Evolutionary conservation across 2,888 invertebrate species (phyloP).

Genomic region (Andrena trimmerana): DNA sequence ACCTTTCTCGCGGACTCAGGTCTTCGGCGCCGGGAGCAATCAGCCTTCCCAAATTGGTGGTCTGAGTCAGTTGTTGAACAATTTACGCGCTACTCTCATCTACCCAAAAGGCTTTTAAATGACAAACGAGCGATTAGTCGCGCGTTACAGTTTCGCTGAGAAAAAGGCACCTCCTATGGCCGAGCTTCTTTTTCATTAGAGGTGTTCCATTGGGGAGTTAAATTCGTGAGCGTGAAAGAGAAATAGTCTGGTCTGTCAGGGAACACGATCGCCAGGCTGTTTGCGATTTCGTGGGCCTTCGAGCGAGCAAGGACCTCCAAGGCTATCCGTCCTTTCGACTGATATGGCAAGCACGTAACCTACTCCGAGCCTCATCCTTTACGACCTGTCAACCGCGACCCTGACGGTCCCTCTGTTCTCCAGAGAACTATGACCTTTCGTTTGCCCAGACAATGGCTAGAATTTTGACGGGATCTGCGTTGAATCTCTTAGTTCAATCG

Average conservation of each 20-base stretch:
- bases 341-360: conserved; percentile 70
- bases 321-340: conserved; percentile 61
- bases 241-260: conserved; percentile 27
- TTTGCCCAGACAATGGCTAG: background rate
- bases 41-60: too few species aligned
- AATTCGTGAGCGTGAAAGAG: conserved; percentile 34
- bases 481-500: background rate
- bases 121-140: conserved; percentile 22
- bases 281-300: conserved; percentile 63
- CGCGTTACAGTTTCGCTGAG: background rate
- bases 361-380: conserved; percentile 65
- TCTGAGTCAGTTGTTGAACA: too few species aligned
- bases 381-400: conserved; percentile 63
- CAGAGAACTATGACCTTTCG: conserved; percentile 35
- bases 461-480: background rate
- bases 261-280: conserved; percentile 51
- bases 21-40: too few species aligned
- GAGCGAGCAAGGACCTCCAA: conserved; percentile 64
- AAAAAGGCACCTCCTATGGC: background rate
- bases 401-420: conserved; percentile 43
- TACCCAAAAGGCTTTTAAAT: background rate
- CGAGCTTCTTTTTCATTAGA: background rate
- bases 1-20: background rate
- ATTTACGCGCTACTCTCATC: background rate
- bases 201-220: conserved; percentile 10